Percentiles rank a stretch among this genome's conserved stretches.
Evolutionary conservation across 1,140 invertebrate genomes (phyloP).

Genomic region (Belonocnema kinseyi): DNA sequence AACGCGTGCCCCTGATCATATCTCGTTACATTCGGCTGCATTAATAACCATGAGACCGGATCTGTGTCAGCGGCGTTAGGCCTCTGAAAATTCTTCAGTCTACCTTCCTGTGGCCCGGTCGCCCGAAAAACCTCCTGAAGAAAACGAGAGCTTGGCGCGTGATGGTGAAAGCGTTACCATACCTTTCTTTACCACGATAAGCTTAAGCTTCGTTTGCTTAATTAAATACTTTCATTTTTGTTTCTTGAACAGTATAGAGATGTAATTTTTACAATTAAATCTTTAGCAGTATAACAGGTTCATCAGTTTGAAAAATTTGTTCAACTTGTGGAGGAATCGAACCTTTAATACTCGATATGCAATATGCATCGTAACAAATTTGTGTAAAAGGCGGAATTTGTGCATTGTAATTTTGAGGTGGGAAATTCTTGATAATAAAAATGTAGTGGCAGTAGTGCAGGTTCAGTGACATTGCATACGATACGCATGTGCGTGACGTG

Average conservation of each 20-base stretch:
- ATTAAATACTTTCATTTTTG: background rate
- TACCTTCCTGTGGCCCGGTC: constrained; percentile 32
- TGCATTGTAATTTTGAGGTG: no score
- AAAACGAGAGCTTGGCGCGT: constrained; percentile 44
- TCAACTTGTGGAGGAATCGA: no score
- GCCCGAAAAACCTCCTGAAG: constrained; percentile 45
- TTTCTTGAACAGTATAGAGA: no score
- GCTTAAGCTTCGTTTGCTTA: background rate
- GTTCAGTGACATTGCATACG: constrained; percentile 70
- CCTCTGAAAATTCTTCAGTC: constrained; percentile 4
- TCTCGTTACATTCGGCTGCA: constrained; percentile 47
- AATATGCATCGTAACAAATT: no score
- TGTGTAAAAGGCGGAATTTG: no score
- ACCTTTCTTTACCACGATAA: background rate
- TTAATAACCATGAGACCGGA: constrained; percentile 46
- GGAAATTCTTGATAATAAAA: background rate
- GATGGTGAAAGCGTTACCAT: constrained; percentile 13
- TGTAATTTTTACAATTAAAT: no score
- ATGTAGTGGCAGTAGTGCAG: constrained; percentile 38
- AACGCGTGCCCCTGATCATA: constrained; percentile 53
- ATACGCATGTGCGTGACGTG: constrained; percentile 67
- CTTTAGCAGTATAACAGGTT: no score
- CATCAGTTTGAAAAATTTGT: no score
- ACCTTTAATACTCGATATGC: no score
- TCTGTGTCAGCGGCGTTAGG: constrained; percentile 46